These are phyloP conservation scores for Lutjanus erythropterus DNA, from an alignment of 2,113 vertebrate species.

Conservation along the genomic window DNA sequence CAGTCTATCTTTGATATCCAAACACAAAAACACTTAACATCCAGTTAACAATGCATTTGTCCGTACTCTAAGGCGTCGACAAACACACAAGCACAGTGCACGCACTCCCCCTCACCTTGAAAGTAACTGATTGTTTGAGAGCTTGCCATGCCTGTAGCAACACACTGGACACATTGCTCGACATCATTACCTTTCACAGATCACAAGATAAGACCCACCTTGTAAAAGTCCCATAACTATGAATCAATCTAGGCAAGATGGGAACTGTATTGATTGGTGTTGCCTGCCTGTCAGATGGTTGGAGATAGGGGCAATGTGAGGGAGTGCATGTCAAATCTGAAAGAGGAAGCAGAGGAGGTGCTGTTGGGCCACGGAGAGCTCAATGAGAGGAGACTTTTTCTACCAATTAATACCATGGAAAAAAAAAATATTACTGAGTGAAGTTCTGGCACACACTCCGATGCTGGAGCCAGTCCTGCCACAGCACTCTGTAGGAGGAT, in stretches of 20 bases:
- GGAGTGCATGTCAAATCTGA: slow-evolving; percentile 35
- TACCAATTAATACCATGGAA: slow-evolving; percentile 5
- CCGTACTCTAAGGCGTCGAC: not conserved
- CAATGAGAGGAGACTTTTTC: not conserved
- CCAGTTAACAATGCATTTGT: not conserved
- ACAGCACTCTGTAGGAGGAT: slow-evolving; percentile 7
- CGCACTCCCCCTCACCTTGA: slow-evolving; percentile 34
- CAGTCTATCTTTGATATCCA: not conserved
- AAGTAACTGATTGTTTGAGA: slow-evolving; percentile 39
- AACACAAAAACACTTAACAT: not conserved
- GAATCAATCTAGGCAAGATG: slow-evolving; percentile 62
- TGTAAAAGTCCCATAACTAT: slow-evolving; percentile 61
- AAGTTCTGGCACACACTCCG: slow-evolving; percentile 29
- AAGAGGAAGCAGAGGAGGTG: not conserved
- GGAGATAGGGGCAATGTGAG: slow-evolving; percentile 28
- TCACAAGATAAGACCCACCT: slow-evolving; percentile 65
- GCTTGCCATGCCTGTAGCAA: slow-evolving; percentile 25
- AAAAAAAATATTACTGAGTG: slow-evolving; percentile 3
- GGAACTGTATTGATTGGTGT: slow-evolving; percentile 60
- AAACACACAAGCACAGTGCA: not conserved
- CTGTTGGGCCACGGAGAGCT: slow-evolving; percentile 1
- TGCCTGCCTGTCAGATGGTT: slow-evolving; percentile 53
- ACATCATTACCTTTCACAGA: slow-evolving; percentile 64
- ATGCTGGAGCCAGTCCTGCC: slow-evolving; percentile 17
- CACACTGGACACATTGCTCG: slow-evolving; percentile 31